Base-by-base conservation (phyloP, 2,113 vertebrate genomes). In the Romanogobio albipinnatus region DNA sequence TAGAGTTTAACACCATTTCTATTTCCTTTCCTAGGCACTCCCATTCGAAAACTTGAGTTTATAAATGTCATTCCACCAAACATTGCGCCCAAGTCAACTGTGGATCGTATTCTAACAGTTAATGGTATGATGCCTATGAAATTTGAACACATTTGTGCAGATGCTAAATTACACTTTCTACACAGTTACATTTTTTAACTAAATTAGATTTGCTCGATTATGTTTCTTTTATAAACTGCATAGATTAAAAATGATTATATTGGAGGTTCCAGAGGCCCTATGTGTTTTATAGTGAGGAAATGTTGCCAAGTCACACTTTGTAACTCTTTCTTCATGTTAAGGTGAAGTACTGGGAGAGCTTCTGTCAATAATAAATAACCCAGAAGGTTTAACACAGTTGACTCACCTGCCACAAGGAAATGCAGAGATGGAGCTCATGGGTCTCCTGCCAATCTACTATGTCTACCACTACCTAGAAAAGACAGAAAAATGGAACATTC, bases 391-490 rank as follows among this genome's bases (percentile, higher is more conserved):
- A 3, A 36, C 75, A 1, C 70, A 91, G 79, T 92, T 98, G 3
- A 75, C 92, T 22, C 88, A 89, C 33, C 92, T 98, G 68, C 97
- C 97, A 0, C 88, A 62, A 4, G 97, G 97, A 1, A 97, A 93
- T 0, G 96, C 94, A 0, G 96, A 96, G 88, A 92, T 92, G 0
- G 97, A 97, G 82, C 76, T 98, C 0, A 93, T 94, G 82, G 93
- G 87, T 1, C 26, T 97, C 2, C 92, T 92, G 36, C 95, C 95
- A 0, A 19, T 96, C 0, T 94, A 95, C 70, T 96, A 96, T 39
- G 92, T 96, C 8, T 99, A 94, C 71, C 94, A 81, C 49, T 98
- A 95, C 90, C 90, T 99, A 92, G 96, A 98, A 87, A 85, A 89
- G 3, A 94, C 92, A 0, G 0, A 90, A 0, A 90, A 86, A 36